These are phyloP conservation scores for Clarias platycephalus DNA, from an alignment of 2,797 vertebrate species.

Conservation along the genomic window DNA sequence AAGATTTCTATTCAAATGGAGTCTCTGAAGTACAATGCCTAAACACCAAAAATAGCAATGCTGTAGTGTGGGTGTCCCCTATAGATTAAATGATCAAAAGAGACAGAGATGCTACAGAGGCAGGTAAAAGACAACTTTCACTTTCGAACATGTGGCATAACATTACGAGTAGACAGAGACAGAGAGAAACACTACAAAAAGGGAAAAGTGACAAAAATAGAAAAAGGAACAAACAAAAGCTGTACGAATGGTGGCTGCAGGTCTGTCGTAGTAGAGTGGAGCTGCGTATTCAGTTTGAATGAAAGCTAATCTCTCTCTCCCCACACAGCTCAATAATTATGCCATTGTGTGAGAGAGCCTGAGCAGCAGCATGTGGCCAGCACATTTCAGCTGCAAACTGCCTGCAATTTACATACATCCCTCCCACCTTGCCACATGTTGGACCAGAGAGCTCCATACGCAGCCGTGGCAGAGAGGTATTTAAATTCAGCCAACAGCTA, in stretches of 20 bases:
- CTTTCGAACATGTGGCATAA: constrained; percentile 15
- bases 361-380: constrained; percentile 62
- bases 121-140: constrained; percentile 10
- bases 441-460: constrained; percentile 34
- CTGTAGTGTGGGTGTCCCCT: not conserved
- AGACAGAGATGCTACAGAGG: not conserved
- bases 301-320: constrained; percentile 46
- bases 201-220: constrained; percentile 17
- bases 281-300: constrained; percentile 46
- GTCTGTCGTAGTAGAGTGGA: constrained; percentile 36
- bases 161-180: constrained; percentile 12
- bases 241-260: constrained; percentile 25
- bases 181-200: constrained; percentile 12
- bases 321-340: constrained; percentile 57
- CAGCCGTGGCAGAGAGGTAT: constrained; percentile 29
- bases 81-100: not conserved
- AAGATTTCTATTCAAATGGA: not conserved
- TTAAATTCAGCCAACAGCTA: constrained; percentile 35
- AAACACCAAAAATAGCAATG: not conserved
- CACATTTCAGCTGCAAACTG: constrained; percentile 61
- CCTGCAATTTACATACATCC: constrained; percentile 59
- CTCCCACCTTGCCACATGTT: constrained; percentile 48
- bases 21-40: not conserved
- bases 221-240: constrained; percentile 37
- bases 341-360: constrained; percentile 55